Evolutionary conservation across 2,113 vertebrate genomes (phyloP), one percentile per base, ranked within the genome.

Genomic region (Trichechus manatus): DNA sequence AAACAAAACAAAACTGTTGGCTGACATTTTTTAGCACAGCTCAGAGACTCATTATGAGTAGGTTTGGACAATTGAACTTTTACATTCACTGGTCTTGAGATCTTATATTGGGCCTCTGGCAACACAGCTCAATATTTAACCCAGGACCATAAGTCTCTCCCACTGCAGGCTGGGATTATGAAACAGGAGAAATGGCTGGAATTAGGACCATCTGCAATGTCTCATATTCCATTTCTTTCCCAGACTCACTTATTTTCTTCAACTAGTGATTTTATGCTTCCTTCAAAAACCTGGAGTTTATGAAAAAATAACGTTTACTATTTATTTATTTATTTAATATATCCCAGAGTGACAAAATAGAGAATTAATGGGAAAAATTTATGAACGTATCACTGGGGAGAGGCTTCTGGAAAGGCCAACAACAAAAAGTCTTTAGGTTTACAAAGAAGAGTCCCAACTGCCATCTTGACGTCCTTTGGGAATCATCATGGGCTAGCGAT

Each of bases 251-350:
- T 29, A 39, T 27, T 42, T 66, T 87, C 33, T 29, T 70, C 47
- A 82, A 29, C 27, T 23, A 66, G 7, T 56, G 83, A 87, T 53
- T 59, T 79, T 87, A 75, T 75, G 56, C 56, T 75, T 86, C 61
- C 42, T 13, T 27, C 74, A 66, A 23, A 66, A 50, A 59, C 25
- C 8, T 75, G 25, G 47, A 82, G 7, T 92, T 81, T 64, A 72
- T 56, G 36, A 39, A 92, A 92, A 96, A 96, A n/a, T 96, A 50
- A 91, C 87, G 92, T 85, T 64, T 89, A 97, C 59, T 93, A 93
- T 96, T 85, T 75, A 97, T 79, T 95, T 95, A 39, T 39, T 39
- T 39, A 39, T 39, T 39, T 39, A 39, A 3, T 39, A 39, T 39
- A 39, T 3, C 39, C 39, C 39, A 39, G 39, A 39, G 39, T 39